Percentiles rank a stretch among this genome's conserved stretches.
These are phyloP conservation scores for Danio kyathit DNA, from an alignment of 2,797 vertebrate species.

Conservation along the genomic window DNA sequence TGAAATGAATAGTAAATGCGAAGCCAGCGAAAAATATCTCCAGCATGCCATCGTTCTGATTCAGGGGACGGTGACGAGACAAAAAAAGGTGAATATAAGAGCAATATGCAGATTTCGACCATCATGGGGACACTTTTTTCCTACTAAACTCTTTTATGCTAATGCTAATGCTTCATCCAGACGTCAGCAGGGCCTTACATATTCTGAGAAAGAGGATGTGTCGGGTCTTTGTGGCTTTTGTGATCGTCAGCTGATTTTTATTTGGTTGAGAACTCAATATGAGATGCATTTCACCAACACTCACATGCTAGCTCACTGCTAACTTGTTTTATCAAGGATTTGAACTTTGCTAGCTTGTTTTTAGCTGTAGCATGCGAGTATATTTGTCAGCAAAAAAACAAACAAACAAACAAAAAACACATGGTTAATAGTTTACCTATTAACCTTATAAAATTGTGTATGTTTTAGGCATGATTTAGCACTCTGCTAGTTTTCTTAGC, in stretches of 20 bases:
- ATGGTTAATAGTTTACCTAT: no score
- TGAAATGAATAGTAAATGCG: conserved; percentile 76
- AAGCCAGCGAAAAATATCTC: conserved; percentile 77
- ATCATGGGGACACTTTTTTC: conserved; percentile 39
- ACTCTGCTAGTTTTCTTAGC: no score
- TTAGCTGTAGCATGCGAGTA: no score
- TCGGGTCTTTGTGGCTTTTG: conserved; percentile 1
- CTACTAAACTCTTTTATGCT: conserved; percentile 44
- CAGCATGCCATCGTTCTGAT: conserved; percentile 69
- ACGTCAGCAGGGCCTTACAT: conserved; percentile 25
- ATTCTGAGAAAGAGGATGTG: conserved; percentile 7
- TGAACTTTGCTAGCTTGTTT: no score
- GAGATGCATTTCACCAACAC: no score
- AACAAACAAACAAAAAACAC: no score
- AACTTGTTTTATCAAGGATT: no score
- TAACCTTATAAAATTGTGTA: no score
- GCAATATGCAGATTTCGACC: conserved; percentile 43
- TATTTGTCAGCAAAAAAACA: no score
- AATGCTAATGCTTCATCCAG: conserved; percentile 35
- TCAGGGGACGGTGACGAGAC: conserved; percentile 71
- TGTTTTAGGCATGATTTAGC: no score
- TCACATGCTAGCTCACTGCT: no score
- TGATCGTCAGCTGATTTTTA: conserved; percentile 13
- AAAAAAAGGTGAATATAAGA: conserved; percentile 64
- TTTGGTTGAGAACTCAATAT: no score